Evolutionary conservation across 1,140 invertebrate genomes (phyloP), one percentile per base, ranked within the genome.

Genomic region (Neodiprion fabricii): DNA sequence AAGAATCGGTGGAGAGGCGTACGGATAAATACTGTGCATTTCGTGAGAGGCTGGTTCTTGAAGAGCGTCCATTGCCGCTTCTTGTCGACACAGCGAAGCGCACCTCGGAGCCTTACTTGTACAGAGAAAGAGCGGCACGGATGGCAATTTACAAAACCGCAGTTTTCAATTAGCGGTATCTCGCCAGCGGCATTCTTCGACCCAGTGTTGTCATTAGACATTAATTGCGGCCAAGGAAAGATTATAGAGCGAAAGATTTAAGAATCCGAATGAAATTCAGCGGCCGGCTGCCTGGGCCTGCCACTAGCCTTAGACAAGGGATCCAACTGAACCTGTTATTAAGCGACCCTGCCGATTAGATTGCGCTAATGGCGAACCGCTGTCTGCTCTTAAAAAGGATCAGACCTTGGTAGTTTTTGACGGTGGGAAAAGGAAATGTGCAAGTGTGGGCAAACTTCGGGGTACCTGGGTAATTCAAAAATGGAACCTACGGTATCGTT

Each of bases 301-400:
- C 53, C 53, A 61, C 53, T 40, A 61, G n/a, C 53, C 53, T 61
- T 61, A 61, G 53, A 61, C 5, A 61, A 61, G 11, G 72, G 75
- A 75, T 61, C 72, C 71, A 71, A 72, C 77, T 76, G 76, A 79
- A 81, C 80, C 80, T 81, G 80, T 81, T 81, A 81, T 81, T 81
- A 81, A 80, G 80, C 79, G 78, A 81, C 77, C 79, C 75, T 74
- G 77, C 49, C 79, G 83, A 83, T 84, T 84, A 84, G 83, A 84
- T 83, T 84, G 83, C 80, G 79, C 81, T 84, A 84, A 84, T 84
- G 83, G 83, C 82, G 80, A 82, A 80, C 77, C 80, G 81, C 81
- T 83, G 81, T 83, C 78, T 82, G 53, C n/a, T 61, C 53, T 61
- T 61, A 61, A 61, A 61, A 61, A 61, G 53, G 53, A 61, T 61